Percentiles rank a stretch among this genome's conserved stretches.
Conservation (phyloP, 2,797 vertebrate species). For the Fistularia tabacaria region DNA sequence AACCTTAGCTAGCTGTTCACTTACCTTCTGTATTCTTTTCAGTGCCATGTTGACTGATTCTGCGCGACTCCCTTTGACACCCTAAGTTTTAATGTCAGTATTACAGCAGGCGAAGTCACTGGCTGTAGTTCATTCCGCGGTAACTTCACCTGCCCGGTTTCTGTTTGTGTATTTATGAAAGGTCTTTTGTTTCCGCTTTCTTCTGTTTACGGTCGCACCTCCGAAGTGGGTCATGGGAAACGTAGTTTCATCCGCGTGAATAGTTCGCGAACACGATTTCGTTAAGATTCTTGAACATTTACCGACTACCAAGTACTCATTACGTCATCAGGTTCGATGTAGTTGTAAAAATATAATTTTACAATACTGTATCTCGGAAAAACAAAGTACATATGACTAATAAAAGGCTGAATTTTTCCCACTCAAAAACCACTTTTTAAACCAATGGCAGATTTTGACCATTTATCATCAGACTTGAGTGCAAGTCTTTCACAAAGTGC, state of each 20-base stretch:
- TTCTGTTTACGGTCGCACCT: constrained; percentile 42
- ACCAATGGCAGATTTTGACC: too few relatives aligned
- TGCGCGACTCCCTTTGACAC: constrained; percentile 2
- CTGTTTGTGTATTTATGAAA: constrained; percentile 52
- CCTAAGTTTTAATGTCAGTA: background rate
- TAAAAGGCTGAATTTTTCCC: too few relatives aligned
- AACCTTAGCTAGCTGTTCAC: constrained; percentile 17
- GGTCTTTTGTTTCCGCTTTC: constrained; percentile 62
- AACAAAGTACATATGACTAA: too few relatives aligned
- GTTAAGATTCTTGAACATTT: background rate
- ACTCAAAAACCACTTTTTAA: too few relatives aligned
- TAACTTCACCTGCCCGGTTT: constrained; percentile 40
- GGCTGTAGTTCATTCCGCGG: constrained; percentile 57
- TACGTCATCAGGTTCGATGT: too few relatives aligned
- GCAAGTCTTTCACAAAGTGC: too few relatives aligned
- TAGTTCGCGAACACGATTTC: background rate
- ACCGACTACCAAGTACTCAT: background rate
- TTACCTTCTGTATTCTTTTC: constrained; percentile 68
- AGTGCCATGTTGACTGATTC: constrained; percentile 49
- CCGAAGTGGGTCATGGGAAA: constrained; percentile 39
- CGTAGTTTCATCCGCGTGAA: constrained; percentile 27
- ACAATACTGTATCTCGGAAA: too few relatives aligned
- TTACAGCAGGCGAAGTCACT: constrained; percentile 42
- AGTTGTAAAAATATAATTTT: too few relatives aligned
- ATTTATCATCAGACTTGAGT: too few relatives aligned